A percentile compares a stretch with the other conserved stretches of the same genome.
Evolutionary conservation across 2,888 invertebrate species (phyloP).

Genomic region (Eupithecia vulgata): DNA sequence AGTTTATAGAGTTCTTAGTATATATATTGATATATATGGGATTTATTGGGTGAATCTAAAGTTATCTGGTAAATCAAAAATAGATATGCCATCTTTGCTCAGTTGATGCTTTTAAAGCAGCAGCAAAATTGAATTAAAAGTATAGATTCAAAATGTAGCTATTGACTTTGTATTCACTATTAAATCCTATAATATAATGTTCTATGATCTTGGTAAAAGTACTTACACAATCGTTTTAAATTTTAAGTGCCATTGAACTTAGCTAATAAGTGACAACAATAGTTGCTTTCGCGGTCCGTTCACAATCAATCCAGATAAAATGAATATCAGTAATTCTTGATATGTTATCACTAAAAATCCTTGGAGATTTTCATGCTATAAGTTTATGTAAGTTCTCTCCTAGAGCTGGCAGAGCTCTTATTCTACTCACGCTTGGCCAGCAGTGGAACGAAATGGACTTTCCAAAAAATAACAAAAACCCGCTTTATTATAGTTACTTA

Average conservation of each 20-base stretch:
- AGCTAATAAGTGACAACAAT: not conserved
- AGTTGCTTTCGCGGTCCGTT: not conserved
- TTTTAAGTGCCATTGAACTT: slow-evolving; percentile 3
- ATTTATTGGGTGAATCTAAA: not conserved
- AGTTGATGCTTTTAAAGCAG: slow-evolving; percentile 1
- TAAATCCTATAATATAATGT: not conserved
- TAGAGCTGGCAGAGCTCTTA: not conserved
- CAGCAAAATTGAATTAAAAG: not conserved
- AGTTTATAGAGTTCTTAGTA: not conserved
- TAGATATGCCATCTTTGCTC: not conserved
- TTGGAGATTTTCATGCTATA: not conserved
- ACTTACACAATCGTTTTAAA: not conserved
- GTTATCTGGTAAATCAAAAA: not conserved
- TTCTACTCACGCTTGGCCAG: not conserved
- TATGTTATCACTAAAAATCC: not conserved
- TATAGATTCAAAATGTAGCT: not conserved
- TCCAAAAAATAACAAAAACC: not conserved
- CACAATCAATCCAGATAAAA: not conserved
- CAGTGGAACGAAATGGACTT: not conserved
- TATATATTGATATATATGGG: not conserved
- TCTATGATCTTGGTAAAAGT: slow-evolving; percentile 8
- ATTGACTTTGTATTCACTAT: not conserved
- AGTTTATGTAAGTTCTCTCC: not conserved
- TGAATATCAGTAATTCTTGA: not conserved
- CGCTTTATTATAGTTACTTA: not conserved